Conservation (phyloP, 2,888 invertebrate species). For the Aleiodes testaceus region DNA sequence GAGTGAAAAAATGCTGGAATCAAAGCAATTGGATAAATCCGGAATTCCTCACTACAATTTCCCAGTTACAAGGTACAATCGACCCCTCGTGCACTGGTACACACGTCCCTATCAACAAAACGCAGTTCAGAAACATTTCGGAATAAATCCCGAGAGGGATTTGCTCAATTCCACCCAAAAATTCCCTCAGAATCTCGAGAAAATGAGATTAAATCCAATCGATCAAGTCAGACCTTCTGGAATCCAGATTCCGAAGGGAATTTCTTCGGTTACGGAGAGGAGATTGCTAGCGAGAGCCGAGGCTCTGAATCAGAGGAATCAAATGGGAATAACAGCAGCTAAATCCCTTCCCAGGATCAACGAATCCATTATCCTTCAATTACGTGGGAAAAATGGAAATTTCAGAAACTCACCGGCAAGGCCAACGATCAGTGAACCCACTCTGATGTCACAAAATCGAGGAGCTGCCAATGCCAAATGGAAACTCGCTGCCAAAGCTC, state of each 20-base stretch:
- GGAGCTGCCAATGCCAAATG: background rate
- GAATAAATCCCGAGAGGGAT: no score
- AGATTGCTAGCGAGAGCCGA: slow-evolving; percentile 1
- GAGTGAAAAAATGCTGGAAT: no score
- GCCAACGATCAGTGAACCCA: background rate
- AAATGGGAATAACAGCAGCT: slow-evolving; percentile 6
- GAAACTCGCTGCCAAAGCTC: slow-evolving; percentile 18
- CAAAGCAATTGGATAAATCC: no score
- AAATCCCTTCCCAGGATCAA: slow-evolving; percentile 1
- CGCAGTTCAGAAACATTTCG: no score
- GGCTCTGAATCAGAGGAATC: background rate
- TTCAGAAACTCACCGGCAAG: background rate
- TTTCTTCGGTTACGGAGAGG: background rate
- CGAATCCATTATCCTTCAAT: slow-evolving; percentile 1
- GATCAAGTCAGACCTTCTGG: no score
- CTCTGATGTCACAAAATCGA: slow-evolving; percentile 9
- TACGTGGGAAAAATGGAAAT: background rate
- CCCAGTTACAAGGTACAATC: no score
- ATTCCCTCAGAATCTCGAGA: no score
- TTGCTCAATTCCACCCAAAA: no score
- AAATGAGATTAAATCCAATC: no score
- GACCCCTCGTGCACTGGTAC: no score
- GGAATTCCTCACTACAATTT: no score
- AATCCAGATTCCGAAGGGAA: background rate
- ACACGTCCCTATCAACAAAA: no score